Percentiles rank a stretch among this genome's conserved stretches.
Evolutionary conservation across 2,113 vertebrate species (phyloP).

Genomic region (Gopherus flavomarginatus): DNA sequence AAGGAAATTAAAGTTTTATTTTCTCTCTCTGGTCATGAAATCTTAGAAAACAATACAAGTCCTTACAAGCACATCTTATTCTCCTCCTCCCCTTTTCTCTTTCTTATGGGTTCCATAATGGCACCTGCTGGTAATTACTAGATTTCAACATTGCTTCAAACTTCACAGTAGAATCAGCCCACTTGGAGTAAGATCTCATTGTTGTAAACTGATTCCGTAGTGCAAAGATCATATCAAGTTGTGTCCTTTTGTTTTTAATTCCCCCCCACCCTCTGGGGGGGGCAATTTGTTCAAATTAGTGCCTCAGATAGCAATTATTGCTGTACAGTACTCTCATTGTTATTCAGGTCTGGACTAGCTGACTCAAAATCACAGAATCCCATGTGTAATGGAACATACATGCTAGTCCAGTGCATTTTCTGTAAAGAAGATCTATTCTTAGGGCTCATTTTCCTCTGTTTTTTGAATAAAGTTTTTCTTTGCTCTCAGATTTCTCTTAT

Average conservation of each 20-base stretch:
- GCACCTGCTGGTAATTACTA: neutral
- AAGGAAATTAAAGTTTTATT: neutral
- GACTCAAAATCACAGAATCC: slow-evolving; percentile 59
- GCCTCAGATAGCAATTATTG: slow-evolving; percentile 52
- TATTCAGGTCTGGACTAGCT: slow-evolving; percentile 44
- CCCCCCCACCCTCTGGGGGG: neutral
- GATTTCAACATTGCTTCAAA: neutral
- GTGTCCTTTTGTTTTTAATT: slow-evolving; percentile 48
- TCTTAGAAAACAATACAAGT: neutral
- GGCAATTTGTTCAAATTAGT: slow-evolving; percentile 62
- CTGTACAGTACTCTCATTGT: slow-evolving; percentile 67
- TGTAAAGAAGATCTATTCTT: slow-evolving; percentile 54
- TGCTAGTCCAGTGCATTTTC: slow-evolving; percentile 39
- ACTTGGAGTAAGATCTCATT: neutral
- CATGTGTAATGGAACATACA: slow-evolving; percentile 38
- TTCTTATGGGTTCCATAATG: neutral
- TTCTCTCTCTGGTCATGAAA: neutral
- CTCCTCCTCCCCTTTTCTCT: neutral
- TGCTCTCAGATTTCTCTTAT: slow-evolving; percentile 34
- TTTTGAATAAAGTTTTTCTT: slow-evolving; percentile 61
- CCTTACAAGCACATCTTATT: neutral
- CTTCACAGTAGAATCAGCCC: neutral
- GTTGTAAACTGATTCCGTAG: slow-evolving; percentile 30
- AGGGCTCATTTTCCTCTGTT: slow-evolving; percentile 31
- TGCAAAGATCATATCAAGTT: slow-evolving; percentile 47